Evolutionary conservation across 2,113 vertebrate species (phyloP).

Genomic region (Megaptera novaeangliae): DNA sequence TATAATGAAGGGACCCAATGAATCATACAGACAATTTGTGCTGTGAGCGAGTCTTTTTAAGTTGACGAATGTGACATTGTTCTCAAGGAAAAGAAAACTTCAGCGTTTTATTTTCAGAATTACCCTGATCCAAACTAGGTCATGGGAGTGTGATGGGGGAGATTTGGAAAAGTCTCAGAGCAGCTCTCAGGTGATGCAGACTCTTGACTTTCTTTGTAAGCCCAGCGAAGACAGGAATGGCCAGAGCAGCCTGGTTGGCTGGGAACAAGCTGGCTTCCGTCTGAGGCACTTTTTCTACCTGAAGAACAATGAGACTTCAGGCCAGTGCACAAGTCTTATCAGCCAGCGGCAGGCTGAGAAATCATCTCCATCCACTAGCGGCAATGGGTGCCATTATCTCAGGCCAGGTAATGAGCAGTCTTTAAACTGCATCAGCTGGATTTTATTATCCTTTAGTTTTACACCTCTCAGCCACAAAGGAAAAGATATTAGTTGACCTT

Average conservation of each 20-base stretch:
- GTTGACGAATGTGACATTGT: constrained; percentile 67
- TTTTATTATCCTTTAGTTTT: constrained; percentile 75
- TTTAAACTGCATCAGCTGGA: constrained; percentile 65
- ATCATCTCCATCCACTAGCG: constrained; percentile 65
- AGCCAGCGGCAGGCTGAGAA: constrained; percentile 65
- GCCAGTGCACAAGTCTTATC: constrained; percentile 63
- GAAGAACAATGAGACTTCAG: constrained; percentile 59
- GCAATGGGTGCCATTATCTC: constrained; percentile 64
- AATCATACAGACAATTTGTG: constrained; percentile 59
- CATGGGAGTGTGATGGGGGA: background rate
- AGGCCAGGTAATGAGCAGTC: constrained; percentile 69
- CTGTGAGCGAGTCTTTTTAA: constrained; percentile 59
- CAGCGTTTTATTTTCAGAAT: constrained; percentile 66
- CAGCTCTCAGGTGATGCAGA: constrained; percentile 6
- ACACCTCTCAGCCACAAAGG: constrained; percentile 31
- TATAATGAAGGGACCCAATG: constrained; percentile 62
- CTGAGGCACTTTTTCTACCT: background rate
- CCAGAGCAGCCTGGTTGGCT: background rate
- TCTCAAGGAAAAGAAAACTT: constrained; percentile 61
- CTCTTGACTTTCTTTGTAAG: constrained; percentile 24
- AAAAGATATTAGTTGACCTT: constrained; percentile 62
- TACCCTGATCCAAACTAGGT: constrained; percentile 58
- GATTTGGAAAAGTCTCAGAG: background rate
- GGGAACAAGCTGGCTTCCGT: background rate
- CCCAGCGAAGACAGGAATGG: background rate